Evolutionary conservation across 2,888 invertebrate genomes (phyloP), one percentile per base, ranked within the genome.

Genomic region (Caenorhabditis auriculariae): DNA sequence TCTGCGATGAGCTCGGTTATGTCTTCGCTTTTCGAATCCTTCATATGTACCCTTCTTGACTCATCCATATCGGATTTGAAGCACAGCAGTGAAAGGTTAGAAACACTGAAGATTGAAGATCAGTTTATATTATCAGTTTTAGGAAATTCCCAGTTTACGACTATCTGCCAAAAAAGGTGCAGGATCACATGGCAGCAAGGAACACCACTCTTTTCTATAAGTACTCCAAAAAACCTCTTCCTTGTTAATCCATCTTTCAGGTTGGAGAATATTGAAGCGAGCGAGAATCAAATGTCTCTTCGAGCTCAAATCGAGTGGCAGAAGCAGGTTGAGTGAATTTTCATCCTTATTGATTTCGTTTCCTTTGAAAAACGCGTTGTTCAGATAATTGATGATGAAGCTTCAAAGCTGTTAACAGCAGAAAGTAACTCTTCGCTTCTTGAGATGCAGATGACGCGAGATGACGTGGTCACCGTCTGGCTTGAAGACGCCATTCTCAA

Each of bases 401-500:
- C 57, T 4, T 37, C 39, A 15, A 37, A 46, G 17, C 39, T 64
- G 6, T 51, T 60, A 3, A 15, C 24, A 0, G 50, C 35, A n/a
- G 39, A 29, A 28, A n/a, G 56, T 9, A 53, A 49, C 24, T 47
- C 69, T 17, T 60, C 62, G n/a, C 24, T 62, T 9, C 51, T 69
- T 19, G 67, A 66, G 38, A 61, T 74, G 60, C 71, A 70, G 37
- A 54, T 72, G 54, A 59, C 57, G 28, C 66, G 60, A 32, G 66
- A 63, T 23, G 75, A 76, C 43, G 47, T 67, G 54, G 54, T 73
- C 7, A 73, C 73, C 4, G 42, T 77, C 21, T 79, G 78, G 79
- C 44, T 78, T 27, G 76, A 80, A 29, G 80, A 80, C 45, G 56
- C 64, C 7, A 62, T 80, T 23, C 44, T 80, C 26, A 80, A 80